These are phyloP conservation scores for Piscicola geometra DNA, from an alignment of 2,888 invertebrate species.

Conservation along the genomic window DNA sequence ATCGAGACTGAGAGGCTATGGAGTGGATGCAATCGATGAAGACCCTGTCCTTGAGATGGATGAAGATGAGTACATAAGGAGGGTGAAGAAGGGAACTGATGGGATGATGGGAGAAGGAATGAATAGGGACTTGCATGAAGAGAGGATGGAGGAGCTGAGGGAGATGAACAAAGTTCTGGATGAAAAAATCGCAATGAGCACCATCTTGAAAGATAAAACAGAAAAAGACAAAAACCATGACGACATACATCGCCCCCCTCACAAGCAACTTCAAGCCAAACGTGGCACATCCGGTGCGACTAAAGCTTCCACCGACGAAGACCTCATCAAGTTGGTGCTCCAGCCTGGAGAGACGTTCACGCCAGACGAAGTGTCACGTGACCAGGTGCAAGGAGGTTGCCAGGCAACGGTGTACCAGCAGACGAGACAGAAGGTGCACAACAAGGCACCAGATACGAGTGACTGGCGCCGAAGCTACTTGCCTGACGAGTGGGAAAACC, in stretches of 20 bases:
- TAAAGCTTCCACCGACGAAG: background rate
- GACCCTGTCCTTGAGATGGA: too few species aligned
- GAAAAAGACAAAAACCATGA: too few species aligned
- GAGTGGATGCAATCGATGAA: too few species aligned
- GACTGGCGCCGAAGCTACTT: background rate
- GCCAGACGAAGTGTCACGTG: slow-evolving; percentile 2
- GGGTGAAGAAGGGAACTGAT: too few species aligned
- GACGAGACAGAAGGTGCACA: background rate
- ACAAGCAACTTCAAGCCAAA: background rate
- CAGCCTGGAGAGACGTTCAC: background rate
- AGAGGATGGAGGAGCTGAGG: background rate
- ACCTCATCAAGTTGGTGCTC: background rate
- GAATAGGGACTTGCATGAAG: background rate
- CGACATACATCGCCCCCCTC: background rate
- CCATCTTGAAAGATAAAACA: too few species aligned
- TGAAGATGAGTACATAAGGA: too few species aligned
- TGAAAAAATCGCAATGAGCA: background rate
- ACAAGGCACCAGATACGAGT: background rate
- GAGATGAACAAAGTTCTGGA: background rate
- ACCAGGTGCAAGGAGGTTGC: background rate
- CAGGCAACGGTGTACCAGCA: slow-evolving; percentile 1
- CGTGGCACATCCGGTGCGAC: background rate
- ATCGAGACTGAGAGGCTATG: too few species aligned
- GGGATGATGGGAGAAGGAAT: background rate
- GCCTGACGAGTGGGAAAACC: background rate